Conservation (phyloP, 2,113 vertebrate genomes). For the Capreolus pygargus region DNA sequence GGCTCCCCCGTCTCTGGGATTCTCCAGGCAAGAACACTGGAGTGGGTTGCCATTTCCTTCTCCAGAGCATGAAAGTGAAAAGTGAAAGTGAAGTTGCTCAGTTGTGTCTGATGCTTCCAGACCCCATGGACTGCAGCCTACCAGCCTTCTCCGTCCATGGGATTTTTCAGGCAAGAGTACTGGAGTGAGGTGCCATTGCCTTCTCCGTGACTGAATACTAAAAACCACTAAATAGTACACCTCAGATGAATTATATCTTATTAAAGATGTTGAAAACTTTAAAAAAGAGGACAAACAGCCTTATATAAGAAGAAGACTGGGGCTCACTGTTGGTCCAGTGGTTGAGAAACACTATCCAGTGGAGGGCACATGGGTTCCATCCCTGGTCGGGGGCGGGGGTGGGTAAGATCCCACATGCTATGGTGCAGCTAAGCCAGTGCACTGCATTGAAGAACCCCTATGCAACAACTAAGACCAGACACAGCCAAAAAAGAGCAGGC, state of each 20-base stretch:
- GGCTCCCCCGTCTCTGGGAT: no score
- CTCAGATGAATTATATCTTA: background rate
- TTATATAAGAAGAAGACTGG: background rate
- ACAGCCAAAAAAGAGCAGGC: background rate
- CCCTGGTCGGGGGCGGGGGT: background rate
- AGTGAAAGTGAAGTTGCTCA: no score
- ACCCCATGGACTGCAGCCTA: no score
- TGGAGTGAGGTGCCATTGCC: no score
- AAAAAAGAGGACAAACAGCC: background rate
- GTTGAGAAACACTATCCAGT: background rate
- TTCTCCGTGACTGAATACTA: background rate
- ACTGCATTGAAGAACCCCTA: fast-evolving
- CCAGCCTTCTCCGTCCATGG: no score
- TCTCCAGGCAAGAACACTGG: no score
- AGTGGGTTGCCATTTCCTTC: no score
- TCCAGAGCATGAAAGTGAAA: no score
- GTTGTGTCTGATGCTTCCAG: no score
- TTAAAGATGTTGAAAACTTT: background rate
- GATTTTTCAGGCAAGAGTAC: no score
- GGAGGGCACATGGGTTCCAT: background rate
- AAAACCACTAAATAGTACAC: background rate
- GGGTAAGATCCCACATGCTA: background rate
- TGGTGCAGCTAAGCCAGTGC: background rate
- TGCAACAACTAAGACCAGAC: background rate
- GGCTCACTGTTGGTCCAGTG: background rate